Evolutionary conservation across 2,888 invertebrate genomes (phyloP).

Genomic region (Agonum fuliginosum): DNA sequence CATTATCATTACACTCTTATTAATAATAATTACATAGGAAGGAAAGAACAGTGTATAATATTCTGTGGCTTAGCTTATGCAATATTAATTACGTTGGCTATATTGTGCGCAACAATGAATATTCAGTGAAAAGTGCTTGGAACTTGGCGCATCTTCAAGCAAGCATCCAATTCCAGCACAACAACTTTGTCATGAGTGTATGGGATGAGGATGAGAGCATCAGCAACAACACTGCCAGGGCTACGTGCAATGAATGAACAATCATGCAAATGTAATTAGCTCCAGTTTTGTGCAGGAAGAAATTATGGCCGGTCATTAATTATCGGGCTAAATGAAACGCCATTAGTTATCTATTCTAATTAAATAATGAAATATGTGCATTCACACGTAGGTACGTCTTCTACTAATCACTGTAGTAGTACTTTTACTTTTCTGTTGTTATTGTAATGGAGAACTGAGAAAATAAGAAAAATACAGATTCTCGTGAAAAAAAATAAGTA

Average conservation of each 20-base stretch:
- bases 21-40: too few relatives aligned
- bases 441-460: too few relatives aligned
- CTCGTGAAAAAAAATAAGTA: too few relatives aligned
- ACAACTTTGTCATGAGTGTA: not conserved
- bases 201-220: too few relatives aligned
- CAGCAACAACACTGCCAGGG: not conserved
- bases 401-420: too few relatives aligned
- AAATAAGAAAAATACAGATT: too few relatives aligned
- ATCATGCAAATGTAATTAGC: constrained; percentile 48
- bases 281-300: constrained; percentile 34
- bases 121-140: constrained; percentile 27
- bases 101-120: constrained; percentile 1
- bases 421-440: too few relatives aligned
- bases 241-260: constrained; percentile 21
- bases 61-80: too few relatives aligned
- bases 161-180: not conserved
- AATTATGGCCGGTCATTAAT: constrained; percentile 18
- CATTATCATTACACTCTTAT: too few relatives aligned
- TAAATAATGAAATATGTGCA: constrained; percentile 21
- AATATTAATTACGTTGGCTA: constrained; percentile 14
- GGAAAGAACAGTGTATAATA: too few relatives aligned
- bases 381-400: too few relatives aligned
- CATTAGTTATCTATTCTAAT: constrained; percentile 22
- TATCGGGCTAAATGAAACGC: constrained; percentile 19
- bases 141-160: not conserved